Conservation (phyloP, 2,888 invertebrate species). For the Sabatieria punctata region DNA sequence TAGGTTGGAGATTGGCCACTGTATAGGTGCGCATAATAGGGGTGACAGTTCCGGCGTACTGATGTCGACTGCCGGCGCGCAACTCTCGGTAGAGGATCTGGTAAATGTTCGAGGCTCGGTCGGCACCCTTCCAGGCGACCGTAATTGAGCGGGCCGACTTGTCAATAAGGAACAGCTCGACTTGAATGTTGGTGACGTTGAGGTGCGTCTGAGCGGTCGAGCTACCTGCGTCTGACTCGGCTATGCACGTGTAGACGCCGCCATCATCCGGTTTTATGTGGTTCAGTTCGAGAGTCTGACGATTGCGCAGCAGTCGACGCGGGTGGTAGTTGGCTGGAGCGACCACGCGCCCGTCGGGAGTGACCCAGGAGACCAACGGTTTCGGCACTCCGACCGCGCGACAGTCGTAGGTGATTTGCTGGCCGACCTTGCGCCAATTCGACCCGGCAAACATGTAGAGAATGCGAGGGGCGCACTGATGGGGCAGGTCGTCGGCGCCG, state of each 20-base stretch:
- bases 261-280: constrained; percentile 28
- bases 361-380: constrained; percentile 33
- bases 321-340: constrained; percentile 24
- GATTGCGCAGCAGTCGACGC: constrained; percentile 22
- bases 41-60: constrained; percentile 18
- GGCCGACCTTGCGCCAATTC: constrained; percentile 29
- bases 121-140: constrained; percentile 1
- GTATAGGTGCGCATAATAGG: constrained; percentile 30
- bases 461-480: constrained; percentile 16
- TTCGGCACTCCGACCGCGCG: constrained; percentile 36
- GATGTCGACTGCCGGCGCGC: background rate
- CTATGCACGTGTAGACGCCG: constrained; percentile 36
- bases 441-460: constrained; percentile 22
- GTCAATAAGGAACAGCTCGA: background rate
- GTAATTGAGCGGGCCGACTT: background rate
- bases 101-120: constrained; percentile 18
- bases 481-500: constrained; percentile 17
- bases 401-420: constrained; percentile 32
- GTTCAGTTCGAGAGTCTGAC: constrained; percentile 22
- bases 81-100: constrained; percentile 25
- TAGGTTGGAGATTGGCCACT: constrained; percentile 32
- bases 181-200: background rate
- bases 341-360: constrained; percentile 31
- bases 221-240: constrained; percentile 29
- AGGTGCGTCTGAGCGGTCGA: constrained; percentile 22